Base-by-base conservation (phyloP, 1,140 invertebrate genomes). In the Philotrypesis tridentata region DNA sequence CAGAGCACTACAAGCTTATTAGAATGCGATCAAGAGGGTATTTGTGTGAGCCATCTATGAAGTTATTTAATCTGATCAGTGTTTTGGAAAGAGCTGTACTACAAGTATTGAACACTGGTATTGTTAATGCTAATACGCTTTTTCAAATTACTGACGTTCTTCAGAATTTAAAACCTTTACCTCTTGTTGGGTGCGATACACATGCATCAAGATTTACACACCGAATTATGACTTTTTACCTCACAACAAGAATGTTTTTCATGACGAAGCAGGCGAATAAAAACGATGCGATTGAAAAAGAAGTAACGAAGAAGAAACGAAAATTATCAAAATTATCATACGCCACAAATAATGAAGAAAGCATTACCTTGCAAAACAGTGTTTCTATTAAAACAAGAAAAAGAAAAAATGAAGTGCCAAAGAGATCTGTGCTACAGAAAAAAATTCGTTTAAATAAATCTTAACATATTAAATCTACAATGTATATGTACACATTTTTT, bases 161-260 rank as follows among this genome's bases (percentile, higher is more conserved):
- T 2, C 27, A 71, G 4, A 33, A 68, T 21, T 14, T 78, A 1
- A 21, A 12, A 23, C 17, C 67, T 17, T 8, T 61, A 8, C 65
- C 77, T 60, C 21, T 70, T 21, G 33, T 71, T 61, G 33, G 63
- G 6, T 71, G 37, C n/a, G 3, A 79, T 12, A 8, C n/a, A 33
- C 77, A 79, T 60, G 2, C 37, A n/a, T 21, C 5, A n/a, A 21
- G 12, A 23, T 70, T 79, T 9, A 60, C 55, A n/a, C 67, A 33
- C 60, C 29, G 27, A 60, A 74, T 74, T 11, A 14, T 74, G 3
- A 2, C 72, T 23, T 60, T 60, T 60, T 74, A 29, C 17, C 21
- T 74, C 2, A 55, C 77, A 9, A 61, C 43, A 12, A 3, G 65
- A 33, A 79, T 79, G 67, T 79, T 71, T 60, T 79, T 79, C 17